A percentile compares a stretch with the other conserved stretches of the same genome.
Conservation (phyloP, 2,888 invertebrate species). For the Geophilus truncorum region DNA sequence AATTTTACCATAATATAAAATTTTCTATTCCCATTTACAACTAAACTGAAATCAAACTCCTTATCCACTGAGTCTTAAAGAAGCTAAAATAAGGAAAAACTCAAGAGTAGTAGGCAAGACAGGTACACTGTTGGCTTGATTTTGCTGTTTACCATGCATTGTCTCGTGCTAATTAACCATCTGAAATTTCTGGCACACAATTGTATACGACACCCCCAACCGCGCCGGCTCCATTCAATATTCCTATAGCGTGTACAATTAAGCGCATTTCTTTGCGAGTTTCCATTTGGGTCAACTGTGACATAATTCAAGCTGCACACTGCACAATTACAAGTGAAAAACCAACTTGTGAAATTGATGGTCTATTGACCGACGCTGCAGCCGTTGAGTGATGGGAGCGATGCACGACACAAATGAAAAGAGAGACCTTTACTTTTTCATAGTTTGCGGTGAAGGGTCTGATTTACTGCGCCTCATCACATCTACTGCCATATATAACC, state of each 20-base stretch:
- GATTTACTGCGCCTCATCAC: constrained; percentile 22
- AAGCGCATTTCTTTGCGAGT: background rate
- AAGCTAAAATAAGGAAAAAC: too few species aligned
- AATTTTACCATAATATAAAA: too few species aligned
- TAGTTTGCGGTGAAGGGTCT: constrained; percentile 5
- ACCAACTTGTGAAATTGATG: constrained; percentile 25
- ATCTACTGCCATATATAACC: background rate
- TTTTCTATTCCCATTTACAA: too few species aligned
- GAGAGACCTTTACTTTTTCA: background rate
- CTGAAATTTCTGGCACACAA: background rate
- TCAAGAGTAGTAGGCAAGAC: too few species aligned
- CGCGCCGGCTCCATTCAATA: background rate
- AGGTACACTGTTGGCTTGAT: background rate
- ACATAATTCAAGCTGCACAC: constrained; percentile 25
- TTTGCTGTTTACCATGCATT: background rate
- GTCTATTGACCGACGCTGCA: constrained; percentile 4
- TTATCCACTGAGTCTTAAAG: too few species aligned
- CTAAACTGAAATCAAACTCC: too few species aligned
- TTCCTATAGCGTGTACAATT: constrained; percentile 7
- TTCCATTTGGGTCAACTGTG: constrained; percentile 27
- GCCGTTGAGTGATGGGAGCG: background rate
- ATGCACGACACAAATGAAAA: background rate
- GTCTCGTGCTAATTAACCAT: constrained; percentile 20
- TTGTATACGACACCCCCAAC: constrained; percentile 27
- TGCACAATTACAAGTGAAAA: constrained; percentile 27